Conservation (phyloP, 1,140 invertebrate species). For the Ceratina calcarata region DNA sequence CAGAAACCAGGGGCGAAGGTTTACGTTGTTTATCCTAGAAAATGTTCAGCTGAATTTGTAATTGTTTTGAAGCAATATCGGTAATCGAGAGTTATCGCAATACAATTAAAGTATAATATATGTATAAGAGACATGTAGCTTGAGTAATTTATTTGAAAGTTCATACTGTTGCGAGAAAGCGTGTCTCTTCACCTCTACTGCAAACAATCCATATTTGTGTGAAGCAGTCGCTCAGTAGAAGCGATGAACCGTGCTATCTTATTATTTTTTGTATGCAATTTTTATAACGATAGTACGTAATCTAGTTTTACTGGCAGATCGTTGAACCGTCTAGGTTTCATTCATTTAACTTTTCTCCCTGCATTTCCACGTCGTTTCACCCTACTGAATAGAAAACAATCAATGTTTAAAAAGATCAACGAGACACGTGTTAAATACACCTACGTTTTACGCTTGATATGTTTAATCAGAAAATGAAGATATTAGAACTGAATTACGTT, state of each 20-base stretch:
- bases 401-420: not conserved
- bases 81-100: no score
- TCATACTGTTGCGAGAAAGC: not conserved
- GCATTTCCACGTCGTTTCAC: not conserved
- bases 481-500: no score
- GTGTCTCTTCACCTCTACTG: not conserved
- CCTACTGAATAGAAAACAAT: not conserved
- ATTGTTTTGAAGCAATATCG: no score
- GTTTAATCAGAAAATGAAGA: no score
- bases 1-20: no score
- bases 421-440: no score
- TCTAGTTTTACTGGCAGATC: slow-evolving; percentile 15
- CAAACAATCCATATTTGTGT: not conserved
- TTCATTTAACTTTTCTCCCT: not conserved
- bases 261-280: slow-evolving; percentile 31
- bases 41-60: no score
- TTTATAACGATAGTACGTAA: slow-evolving; percentile 35
- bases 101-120: no score
- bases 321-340: slow-evolving; percentile 25
- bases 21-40: no score
- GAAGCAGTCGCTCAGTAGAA: not conserved
- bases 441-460: no score
- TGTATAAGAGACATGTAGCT: not conserved
- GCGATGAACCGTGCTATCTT: slow-evolving; percentile 54
- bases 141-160: not conserved